Evolutionary conservation across 2,113 vertebrate species (phyloP), one percentile per base, ranked within the genome.

Genomic region (Notiomystis cincta): DNA sequence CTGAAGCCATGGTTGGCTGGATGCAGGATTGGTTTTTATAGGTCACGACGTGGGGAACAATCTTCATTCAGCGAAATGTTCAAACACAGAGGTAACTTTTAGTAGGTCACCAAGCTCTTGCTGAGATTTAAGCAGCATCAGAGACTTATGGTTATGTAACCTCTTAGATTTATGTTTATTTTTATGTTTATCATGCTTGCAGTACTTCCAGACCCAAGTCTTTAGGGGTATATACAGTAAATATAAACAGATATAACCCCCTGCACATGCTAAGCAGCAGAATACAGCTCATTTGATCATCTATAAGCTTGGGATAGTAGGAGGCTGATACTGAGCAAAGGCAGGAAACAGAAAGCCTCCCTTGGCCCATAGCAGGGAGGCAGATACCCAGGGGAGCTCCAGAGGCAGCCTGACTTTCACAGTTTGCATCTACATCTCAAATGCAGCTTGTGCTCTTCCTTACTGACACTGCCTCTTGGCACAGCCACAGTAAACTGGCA

Each of bases 31-130:
- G 15, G 6, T 56, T 91, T 67, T 35, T 76, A 4, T 10, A 27
- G 50, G 22, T 38, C 45, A 21, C 3, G 3, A 27, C 1, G 2
- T 0, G 3, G n/a, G 11, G 31, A 62, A 3, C 28, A 31, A 23
- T 48, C 38, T 58, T 37, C 9, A 11, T 48, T 60, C 35, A 48
- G 25, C 33, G 50, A 69, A 81, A 51, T 56, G 24, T 57, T 92
- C 40, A 78, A 65, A 78, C 12, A 33, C 24, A 47, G 48, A 56
- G 69, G 10, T 81, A 73, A 56, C 21, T 61, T 94, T 53, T 61
- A 47, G 42, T 66, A 17, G 21, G 42, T 85, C 40, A 89, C 56
- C 56, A 44, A 30, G n/a, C 75, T 79, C 45, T 72, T 40, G 37
- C 33, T 50, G 28, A 54, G 22, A 47, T 76, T 18, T n/a, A 44